A percentile compares a stretch with the other conserved stretches of the same genome.
These are phyloP conservation scores for rabbit (Oryctolagus cuniculus) DNA, from an alignment of 2,113 vertebrate genomes.

Conservation along the genomic window DNA sequence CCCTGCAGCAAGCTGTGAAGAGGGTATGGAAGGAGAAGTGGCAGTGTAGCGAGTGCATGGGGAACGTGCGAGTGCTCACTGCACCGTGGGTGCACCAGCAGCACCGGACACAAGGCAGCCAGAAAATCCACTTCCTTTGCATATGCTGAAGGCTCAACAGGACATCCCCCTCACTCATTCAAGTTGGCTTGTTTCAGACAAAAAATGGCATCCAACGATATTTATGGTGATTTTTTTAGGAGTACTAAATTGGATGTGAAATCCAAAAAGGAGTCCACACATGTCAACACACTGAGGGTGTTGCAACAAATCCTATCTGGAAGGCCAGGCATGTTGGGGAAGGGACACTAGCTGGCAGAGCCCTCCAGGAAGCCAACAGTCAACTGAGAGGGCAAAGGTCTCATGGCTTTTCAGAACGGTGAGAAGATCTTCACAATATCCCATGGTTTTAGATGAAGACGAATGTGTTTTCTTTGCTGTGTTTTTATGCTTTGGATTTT, in stretches of 20 bases:
- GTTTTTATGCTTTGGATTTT: background rate
- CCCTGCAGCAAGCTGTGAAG: background rate
- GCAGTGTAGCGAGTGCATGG: background rate
- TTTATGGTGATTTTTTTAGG: background rate
- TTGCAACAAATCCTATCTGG: background rate
- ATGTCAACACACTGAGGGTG: background rate
- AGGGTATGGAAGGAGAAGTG: background rate
- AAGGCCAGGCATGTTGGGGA: fast-evolving
- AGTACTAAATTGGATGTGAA: background rate
- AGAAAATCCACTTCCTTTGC: background rate
- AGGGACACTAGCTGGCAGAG: background rate
- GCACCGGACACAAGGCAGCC: background rate
- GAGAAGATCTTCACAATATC: background rate
- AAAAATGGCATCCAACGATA: background rate
- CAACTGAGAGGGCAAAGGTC: background rate
- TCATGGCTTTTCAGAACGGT: fast-evolving
- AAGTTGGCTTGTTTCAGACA: background rate
- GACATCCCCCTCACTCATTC: background rate
- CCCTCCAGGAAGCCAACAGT: background rate
- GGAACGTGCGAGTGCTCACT: background rate
- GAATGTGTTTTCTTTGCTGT: background rate
- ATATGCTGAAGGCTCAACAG: fast-evolving
- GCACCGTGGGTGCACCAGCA: fast-evolving
- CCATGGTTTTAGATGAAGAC: background rate
- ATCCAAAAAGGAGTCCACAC: background rate